phyloP scores from a whole-genome alignment of 2,113 vertebrate species.

The Hystrix brachyura region DNA sequence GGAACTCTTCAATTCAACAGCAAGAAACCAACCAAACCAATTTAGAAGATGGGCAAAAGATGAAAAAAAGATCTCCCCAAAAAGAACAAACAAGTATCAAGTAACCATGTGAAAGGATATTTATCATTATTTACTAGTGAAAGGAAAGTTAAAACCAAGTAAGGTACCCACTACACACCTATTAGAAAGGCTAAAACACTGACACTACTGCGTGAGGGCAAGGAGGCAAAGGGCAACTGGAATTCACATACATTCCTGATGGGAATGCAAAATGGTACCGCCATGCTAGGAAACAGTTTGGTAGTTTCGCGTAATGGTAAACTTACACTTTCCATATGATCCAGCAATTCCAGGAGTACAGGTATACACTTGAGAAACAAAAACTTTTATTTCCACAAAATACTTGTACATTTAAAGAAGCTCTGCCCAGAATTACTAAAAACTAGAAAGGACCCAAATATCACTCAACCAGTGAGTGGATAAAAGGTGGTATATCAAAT shows the following conservation, averaged over 20 bases:
- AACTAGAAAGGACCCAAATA: conserved; percentile 7
- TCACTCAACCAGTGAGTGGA: neutral
- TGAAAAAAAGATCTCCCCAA: neutral
- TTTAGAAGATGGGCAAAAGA: neutral
- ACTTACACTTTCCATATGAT: neutral
- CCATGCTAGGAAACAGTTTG: neutral
- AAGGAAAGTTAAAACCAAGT: neutral
- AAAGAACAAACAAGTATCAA: neutral
- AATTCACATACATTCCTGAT: neutral
- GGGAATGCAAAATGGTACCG: neutral
- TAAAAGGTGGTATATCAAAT: neutral
- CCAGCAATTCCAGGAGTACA: neutral
- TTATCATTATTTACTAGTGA: neutral
- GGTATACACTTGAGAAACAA: neutral
- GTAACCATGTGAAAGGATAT: neutral
- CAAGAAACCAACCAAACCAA: neutral
- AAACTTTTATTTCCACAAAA: neutral
- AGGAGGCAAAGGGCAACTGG: neutral
- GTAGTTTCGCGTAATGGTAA: neutral
- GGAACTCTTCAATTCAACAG: neutral
- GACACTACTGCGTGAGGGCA: neutral
- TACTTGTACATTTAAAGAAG: neutral
- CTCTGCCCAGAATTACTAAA: neutral
- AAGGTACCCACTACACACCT: neutral
- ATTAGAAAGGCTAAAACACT: neutral